Base-by-base conservation (phyloP, 1,140 invertebrate genomes). In the Meloidogyne chitwoodi region DNA sequence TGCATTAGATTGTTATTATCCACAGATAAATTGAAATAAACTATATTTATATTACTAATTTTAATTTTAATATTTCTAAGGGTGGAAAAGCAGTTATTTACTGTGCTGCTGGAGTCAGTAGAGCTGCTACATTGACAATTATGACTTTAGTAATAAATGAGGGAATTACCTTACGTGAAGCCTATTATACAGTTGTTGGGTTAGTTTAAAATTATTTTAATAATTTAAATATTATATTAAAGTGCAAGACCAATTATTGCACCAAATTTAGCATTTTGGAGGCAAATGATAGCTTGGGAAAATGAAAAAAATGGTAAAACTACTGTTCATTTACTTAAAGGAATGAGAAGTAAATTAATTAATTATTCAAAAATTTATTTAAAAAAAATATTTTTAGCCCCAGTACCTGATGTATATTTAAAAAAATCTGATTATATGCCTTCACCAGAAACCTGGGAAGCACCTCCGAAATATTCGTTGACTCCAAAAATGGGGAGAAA, bases 261-360 rank as follows among this genome's bases (percentile, higher is more conserved):
- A 80, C 94, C 94, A 0, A 96, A 96, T 87, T 91, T 91, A 8
- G 93, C 93, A 10, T 96, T 96, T 89, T 94, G 94, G 90, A 90
- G 91, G 66, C 94, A 95, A 87, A 89, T 96, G 19, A 88, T 91
- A n/a, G 88, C 89, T 89, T 95, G 80, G 81, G 94, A 95, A 87
- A 89, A 90, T 67, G 88, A 90, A 27, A 67, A 89, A 4, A 76
- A 80, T 26, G 73, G 74, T 12, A 67, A 80, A 38, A 65, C 81
- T 1, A 79, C 80, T 4, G 81, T 83, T n/a, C 34, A 78, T 62
- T 62, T 83, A 74, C 66, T 83, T n/a, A 84, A 84, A 29, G 83
- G 82, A 31, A 83, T 81, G 80, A 27, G 48, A 48, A 63, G 71
- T 73, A 24, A 63, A 19, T 63, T n/a, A n/a, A n/a, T n/a, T n/a